These are phyloP conservation scores for Drusus annulatus DNA, from an alignment of 1,140 invertebrate genomes.

Conservation along the genomic window DNA sequence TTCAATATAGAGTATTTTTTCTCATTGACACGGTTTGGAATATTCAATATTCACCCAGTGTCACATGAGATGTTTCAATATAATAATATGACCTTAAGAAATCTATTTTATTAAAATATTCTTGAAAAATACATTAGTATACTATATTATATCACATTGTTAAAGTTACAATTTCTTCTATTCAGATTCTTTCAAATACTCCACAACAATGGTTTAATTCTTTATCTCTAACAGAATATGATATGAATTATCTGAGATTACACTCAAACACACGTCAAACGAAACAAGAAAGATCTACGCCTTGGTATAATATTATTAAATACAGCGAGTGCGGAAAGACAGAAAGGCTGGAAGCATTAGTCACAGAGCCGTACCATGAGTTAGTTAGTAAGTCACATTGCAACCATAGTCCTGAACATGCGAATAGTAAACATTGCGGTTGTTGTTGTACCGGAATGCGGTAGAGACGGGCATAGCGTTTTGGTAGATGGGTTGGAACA, in stretches of 20 bases:
- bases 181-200: neutral
- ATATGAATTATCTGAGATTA: too few species aligned
- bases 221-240: constrained; percentile 2
- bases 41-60: neutral
- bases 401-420: constrained; percentile 14
- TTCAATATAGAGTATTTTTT: neutral
- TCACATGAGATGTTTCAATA: neutral
- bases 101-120: constrained; percentile 11
- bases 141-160: constrained; percentile 11
- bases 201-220: neutral
- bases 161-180: constrained; percentile 23
- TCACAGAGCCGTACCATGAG: neutral
- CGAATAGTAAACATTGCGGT: neutral
- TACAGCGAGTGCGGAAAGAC: too few species aligned
- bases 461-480: neutral
- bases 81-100: constrained; percentile 16
- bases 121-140: constrained; percentile 2
- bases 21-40: neutral
- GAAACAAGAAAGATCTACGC: neutral
- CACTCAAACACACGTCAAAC: too few species aligned
- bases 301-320: neutral
- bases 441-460: constrained; percentile 16
- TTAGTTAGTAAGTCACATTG: constrained; percentile 26
- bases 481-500: constrained; percentile 34
- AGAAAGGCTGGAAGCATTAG: neutral